A percentile compares a stretch with the other conserved stretches of the same genome.
Evolutionary conservation across 1,140 invertebrate genomes (phyloP).

Genomic region (Drosophila nikananu): DNA sequence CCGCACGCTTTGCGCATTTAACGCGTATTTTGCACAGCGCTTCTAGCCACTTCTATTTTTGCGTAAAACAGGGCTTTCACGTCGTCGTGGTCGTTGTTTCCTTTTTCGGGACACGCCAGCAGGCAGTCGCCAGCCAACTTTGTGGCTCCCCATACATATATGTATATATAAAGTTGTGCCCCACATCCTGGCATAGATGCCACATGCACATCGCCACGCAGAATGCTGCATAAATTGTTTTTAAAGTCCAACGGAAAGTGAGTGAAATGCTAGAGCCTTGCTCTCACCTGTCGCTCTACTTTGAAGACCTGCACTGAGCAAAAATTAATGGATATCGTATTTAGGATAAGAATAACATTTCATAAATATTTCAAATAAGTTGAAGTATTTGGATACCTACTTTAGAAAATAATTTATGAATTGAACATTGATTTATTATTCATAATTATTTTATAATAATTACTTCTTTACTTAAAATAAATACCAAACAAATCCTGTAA

Average conservation of each 20-base stretch:
- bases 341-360: neutral
- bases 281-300: conserved; percentile 21
- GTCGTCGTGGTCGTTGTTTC: conserved; percentile 2
- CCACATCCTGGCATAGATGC: conserved; percentile 26
- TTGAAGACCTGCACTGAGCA: neutral
- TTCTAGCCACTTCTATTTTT: conserved; percentile 21
- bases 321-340: neutral
- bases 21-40: conserved; percentile 75
- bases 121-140: conserved; percentile 36
- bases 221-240: conserved; percentile 79
- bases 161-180: conserved; percentile 12
- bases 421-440: too few species aligned
- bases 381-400: too few species aligned
- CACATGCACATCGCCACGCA: conserved; percentile 36
- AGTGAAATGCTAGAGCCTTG: conserved; percentile 61
- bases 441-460: too few species aligned
- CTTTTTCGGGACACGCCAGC: conserved; percentile 32
- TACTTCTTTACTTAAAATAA: too few species aligned
- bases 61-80: conserved; percentile 23
- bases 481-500: too few species aligned
- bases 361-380: neutral
- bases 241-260: conserved; percentile 59
- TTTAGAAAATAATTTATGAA: too few species aligned
- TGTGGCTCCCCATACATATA: conserved; percentile 11
- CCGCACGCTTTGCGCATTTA: conserved; percentile 81